Conservation (phyloP, 1,140 invertebrate genomes). For the Anadara kagoshimensis region DNA sequence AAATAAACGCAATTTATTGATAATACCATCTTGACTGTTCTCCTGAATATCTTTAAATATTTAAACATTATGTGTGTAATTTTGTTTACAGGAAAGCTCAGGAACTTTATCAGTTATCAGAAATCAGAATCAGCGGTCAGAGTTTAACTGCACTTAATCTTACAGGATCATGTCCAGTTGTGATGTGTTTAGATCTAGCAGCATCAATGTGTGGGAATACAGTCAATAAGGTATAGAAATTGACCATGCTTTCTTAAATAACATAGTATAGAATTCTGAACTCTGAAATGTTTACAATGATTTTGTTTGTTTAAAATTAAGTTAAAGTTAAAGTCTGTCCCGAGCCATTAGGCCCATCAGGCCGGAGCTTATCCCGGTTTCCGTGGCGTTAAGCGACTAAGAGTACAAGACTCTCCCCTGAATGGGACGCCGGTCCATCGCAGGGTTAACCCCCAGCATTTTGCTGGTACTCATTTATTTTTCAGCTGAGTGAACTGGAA, state of each 20-base stretch:
- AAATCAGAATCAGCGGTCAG: slow-evolving; percentile 31
- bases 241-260: not conserved
- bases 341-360: too few relatives aligned
- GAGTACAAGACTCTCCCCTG: too few relatives aligned
- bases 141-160: slow-evolving; percentile 39
- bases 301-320: too few relatives aligned
- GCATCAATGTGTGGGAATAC: slow-evolving; percentile 27
- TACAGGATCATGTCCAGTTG: slow-evolving; percentile 42
- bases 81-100: slow-evolving; percentile 47
- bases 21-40: not conserved
- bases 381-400: too few relatives aligned
- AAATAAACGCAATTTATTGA: not conserved
- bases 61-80: not conserved
- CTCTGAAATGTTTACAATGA: not conserved
- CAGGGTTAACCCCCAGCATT: too few relatives aligned
- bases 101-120: slow-evolving; percentile 41
- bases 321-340: too few relatives aligned
- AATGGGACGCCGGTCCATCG: too few relatives aligned
- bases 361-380: too few relatives aligned
- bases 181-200: slow-evolving; percentile 55
- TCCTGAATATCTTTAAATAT: too few relatives aligned
- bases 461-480: too few relatives aligned
- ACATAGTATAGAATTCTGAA: not conserved
- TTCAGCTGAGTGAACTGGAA: too few relatives aligned
- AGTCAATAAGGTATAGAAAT: slow-evolving; percentile 39